Percentiles rank a stretch among this genome's conserved stretches.
Conservation (phyloP, 1,140 invertebrate species). For the Lasioglossum baleicum region DNA sequence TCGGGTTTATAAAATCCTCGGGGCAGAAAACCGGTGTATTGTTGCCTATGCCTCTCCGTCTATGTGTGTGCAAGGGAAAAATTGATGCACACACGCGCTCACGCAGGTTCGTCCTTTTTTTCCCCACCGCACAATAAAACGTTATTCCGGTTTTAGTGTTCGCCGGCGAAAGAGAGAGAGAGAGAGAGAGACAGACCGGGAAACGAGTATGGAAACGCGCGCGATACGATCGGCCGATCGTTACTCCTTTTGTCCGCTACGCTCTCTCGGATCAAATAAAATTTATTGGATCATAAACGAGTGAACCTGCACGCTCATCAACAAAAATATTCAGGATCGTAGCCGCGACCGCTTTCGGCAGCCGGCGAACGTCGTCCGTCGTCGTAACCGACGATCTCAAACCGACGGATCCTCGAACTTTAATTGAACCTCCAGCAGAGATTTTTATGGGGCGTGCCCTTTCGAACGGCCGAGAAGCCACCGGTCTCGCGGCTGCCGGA, state of each 20-base stretch:
- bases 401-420: slow-evolving; percentile 15
- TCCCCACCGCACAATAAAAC: slow-evolving; percentile 51
- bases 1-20: slow-evolving; percentile 22
- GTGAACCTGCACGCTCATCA: slow-evolving; percentile 53
- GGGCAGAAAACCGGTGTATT: too few relatives aligned
- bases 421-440: slow-evolving; percentile 47
- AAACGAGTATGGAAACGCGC: slow-evolving; percentile 25
- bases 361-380: background rate
- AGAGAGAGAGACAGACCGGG: background rate
- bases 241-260: slow-evolving; percentile 58
- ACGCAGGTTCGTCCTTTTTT: background rate
- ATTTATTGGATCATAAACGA: slow-evolving; percentile 61
- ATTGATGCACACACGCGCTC: too few relatives aligned
- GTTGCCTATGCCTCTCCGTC: too few relatives aligned
- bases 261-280: slow-evolving; percentile 47
- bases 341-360: slow-evolving; percentile 8
- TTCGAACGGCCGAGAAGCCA: background rate
- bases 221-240: slow-evolving; percentile 51
- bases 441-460: slow-evolving; percentile 42
- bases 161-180: too few relatives aligned
- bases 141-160: slow-evolving; percentile 57
- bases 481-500: background rate
- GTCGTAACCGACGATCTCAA: background rate
- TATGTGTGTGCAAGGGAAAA: too few relatives aligned
- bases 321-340: slow-evolving; percentile 56